These are phyloP conservation scores for Plebejus argus DNA, from an alignment of 2,888 invertebrate genomes.

Conservation along the genomic window DNA sequence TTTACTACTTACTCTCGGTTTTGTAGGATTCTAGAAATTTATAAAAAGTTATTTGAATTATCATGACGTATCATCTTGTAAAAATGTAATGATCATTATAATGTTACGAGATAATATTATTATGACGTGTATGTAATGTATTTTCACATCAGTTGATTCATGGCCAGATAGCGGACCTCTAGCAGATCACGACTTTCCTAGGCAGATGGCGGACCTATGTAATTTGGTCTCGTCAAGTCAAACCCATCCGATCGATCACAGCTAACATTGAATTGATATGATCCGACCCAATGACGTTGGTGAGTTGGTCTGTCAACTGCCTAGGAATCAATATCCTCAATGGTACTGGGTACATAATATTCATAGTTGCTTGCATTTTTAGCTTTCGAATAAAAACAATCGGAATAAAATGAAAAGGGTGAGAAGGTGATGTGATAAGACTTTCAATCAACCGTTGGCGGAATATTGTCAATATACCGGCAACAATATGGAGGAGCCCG, in stretches of 20 bases:
- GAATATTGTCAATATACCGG: conserved; percentile 78
- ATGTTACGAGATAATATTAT: not conserved
- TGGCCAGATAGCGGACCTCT: too few relatives aligned
- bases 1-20: conserved; percentile 44
- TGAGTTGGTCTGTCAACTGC: too few relatives aligned
- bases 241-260: too few relatives aligned
- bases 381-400: not conserved
- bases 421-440: conserved; percentile 72
- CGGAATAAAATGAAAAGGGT: conserved; percentile 17
- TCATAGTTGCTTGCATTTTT: not conserved
- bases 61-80: not conserved
- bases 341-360: too few relatives aligned
- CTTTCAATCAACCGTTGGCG: conserved; percentile 77
- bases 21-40: conserved; percentile 48
- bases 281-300: too few relatives aligned
- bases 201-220: too few relatives aligned
- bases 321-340: too few relatives aligned
- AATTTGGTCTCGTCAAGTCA: too few relatives aligned
- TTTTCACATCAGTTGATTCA: too few relatives aligned
- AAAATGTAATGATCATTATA: not conserved
- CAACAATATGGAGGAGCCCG: conserved; percentile 74
- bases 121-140: too few relatives aligned
- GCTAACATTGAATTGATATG: too few relatives aligned
- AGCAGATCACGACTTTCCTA: too few relatives aligned
- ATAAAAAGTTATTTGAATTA: not conserved